Evolutionary conservation across 2,888 invertebrate species (phyloP), one percentile per base, ranked within the genome.

Genomic region (Pristionchus entomophagus): DNA sequence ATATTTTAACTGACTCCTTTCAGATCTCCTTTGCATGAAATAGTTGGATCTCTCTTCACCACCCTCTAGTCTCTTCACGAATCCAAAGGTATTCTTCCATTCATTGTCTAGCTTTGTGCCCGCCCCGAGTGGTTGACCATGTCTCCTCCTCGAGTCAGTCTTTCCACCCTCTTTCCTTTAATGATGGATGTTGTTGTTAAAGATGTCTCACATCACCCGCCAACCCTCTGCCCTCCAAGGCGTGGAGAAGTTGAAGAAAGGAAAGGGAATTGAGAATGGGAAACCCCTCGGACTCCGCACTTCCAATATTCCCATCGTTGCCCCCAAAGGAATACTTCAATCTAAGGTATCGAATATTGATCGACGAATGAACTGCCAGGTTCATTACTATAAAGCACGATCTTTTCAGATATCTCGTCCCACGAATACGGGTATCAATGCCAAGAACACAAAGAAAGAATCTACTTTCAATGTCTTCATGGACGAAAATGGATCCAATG

Each of bases 131-230:
- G 78, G 78, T 80, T 73, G 73, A n/a, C n/a, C 19, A 80, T 80
- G 78, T 49, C 78, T 51, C 78, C 78, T 80, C 78, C 51, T 80
- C 14, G 78, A 80, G 78, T 80, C 4, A 80, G 51, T 51, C 29
- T 32, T n/a, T n/a, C n/a, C n/a, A n/a, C n/a, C n/a, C 29, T 29
- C 49, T 29, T n/a, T 51, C 51, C 17, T 32, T n/a, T 45, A 41
- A 73, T 65, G 17, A 35, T 1, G 19, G 0, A 14, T 35, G 0
- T 22, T 26, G 8, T 14, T 77, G 5, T 45, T 26, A 51, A 29
- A 80, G 78, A 80, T 80, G 78, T 80, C 78, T 80, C 78, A 51
- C 49, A 51, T 80, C 51, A 51, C 29, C 29, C 49, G 51, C 32
- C 26, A 29, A 29, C 32, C 51, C 29, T 22, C 51, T 29, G 78